Base-by-base conservation (phyloP, 2,888 invertebrate genomes). In the Gibbula magus region DNA sequence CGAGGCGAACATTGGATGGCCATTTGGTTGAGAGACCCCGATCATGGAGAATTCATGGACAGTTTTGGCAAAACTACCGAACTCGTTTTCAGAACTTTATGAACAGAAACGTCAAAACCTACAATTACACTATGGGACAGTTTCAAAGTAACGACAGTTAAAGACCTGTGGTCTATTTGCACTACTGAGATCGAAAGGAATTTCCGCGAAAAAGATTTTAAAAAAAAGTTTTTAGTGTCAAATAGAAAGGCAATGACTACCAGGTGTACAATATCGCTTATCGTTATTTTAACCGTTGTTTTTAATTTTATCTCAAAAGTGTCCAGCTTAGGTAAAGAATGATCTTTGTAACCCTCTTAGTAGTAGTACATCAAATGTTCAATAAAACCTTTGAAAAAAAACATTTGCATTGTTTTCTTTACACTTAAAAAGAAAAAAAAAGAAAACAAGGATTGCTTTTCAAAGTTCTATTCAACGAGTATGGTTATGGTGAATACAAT, bases 61-160 rank as follows among this genome's bases (percentile, higher is more conserved):
- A 78, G 78, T 78, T 78, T 73, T 20, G 74, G 78, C 0, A 18
- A 32, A 10, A 45, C 74, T 74, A 74, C 74, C 51, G 74, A 45
- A 13, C 5, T 10, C 10, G 5, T 5, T 32, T 67, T 22, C 2
- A 29, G 32, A n/a, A 32, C 25, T 35, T 35, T 51, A 22, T 70
- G 70, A 32, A 39, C 7, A 39, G 70, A 18, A 39, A 32, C 16
- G n/a, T 18, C 20, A 70, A 70, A 70, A 10, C 4, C 16, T 51
- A 32, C 13, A 45, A 2, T 1, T 45, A 74, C 51, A 74, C 45
- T n/a, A 13, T 2, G 16, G 10, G 7, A 18, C n/a, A 25, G 45
- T 16, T 66, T 22, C 77, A 77, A 52, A 66, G 66, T 29, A 20
- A 25, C 16, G 52, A 45, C 25, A 78, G 78, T 35, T n/a, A n/a